A percentile compares a stretch with the other conserved stretches of the same genome.
Evolutionary conservation across 2,888 invertebrate genomes (phyloP).

Genomic region (Cryptocephalus primarius): DNA sequence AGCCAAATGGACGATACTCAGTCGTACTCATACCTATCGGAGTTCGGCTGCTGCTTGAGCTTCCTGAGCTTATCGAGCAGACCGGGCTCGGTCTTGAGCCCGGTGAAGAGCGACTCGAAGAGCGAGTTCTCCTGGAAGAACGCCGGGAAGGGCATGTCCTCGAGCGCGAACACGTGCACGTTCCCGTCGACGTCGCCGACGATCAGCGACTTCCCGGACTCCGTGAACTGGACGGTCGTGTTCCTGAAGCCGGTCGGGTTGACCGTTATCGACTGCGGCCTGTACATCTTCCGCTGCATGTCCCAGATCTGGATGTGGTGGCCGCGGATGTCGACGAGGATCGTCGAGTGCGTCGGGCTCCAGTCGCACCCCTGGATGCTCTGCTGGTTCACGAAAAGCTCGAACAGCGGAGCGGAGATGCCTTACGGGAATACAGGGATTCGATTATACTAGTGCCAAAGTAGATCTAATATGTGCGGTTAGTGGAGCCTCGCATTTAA

Average conservation of each 20-base stretch:
- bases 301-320: conserved; percentile 68
- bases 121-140: conserved; percentile 55
- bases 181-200: conserved; percentile 58
- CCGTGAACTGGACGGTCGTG: conserved; percentile 50
- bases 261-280: conserved; percentile 50
- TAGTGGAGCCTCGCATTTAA: too few relatives aligned
- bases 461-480: too few relatives aligned
- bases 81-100: conserved; percentile 51
- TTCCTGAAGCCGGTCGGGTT: conserved; percentile 40
- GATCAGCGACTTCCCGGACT: conserved; percentile 48
- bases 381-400: conserved; percentile 38
- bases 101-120: conserved; percentile 50
- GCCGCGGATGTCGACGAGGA: conserved; percentile 57
- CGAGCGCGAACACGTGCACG: conserved; percentile 56
- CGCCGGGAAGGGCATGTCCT: conserved; percentile 65
- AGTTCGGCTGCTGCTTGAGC: conserved; percentile 6
- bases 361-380: conserved; percentile 50
- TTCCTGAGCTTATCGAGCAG: conserved; percentile 47
- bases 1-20: too few relatives aligned
- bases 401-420: conserved; percentile 40
- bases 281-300: conserved; percentile 57
- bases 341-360: conserved; percentile 65
- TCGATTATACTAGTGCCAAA: too few relatives aligned
- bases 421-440: conserved; percentile 15
- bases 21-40: neutral